These are phyloP conservation scores for Syrphus vitripennis DNA, from an alignment of 2,888 invertebrate species.

Conservation along the genomic window DNA sequence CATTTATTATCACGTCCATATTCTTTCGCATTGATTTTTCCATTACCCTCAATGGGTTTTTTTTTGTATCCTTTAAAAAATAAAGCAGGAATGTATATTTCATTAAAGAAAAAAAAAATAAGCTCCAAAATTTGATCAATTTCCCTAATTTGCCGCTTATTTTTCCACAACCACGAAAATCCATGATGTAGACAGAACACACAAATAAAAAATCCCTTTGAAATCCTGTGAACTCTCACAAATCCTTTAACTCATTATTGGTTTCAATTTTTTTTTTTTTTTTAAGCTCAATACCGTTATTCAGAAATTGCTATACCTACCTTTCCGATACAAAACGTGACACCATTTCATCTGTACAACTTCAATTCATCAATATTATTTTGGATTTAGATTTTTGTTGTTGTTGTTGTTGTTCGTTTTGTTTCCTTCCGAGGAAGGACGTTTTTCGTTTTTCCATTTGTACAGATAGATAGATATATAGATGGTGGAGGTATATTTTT, in stretches of 20 bases:
- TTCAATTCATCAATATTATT: conserved; percentile 46
- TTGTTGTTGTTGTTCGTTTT: not conserved
- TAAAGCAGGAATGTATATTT: no score
- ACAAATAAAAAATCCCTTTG: not conserved
- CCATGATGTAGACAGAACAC: no score
- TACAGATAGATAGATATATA: not conserved
- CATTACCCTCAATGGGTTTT: not conserved
- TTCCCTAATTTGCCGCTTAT: not conserved
- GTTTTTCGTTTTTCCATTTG: not conserved
- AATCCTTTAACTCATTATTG: conserved; percentile 23
- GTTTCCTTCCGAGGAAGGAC: not conserved
- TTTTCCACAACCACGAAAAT: not conserved
- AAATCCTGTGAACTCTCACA: not conserved
- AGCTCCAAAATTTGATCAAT: not conserved
- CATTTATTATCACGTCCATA: not conserved
- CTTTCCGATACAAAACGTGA: conserved; percentile 52
- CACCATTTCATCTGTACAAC: conserved; percentile 12
- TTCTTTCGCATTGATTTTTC: not conserved
- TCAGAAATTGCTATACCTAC: conserved; percentile 1
- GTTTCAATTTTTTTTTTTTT: not conserved
- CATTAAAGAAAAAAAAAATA: not conserved
- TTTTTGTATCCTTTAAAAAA: no score
- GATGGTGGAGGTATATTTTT: not conserved
- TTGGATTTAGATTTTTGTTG: not conserved
- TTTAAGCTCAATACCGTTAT: not conserved